Evolutionary conservation across 2,113 vertebrate species (phyloP), one percentile per base, ranked within the genome.

Genomic region (Setophaga kirtlandii): DNA sequence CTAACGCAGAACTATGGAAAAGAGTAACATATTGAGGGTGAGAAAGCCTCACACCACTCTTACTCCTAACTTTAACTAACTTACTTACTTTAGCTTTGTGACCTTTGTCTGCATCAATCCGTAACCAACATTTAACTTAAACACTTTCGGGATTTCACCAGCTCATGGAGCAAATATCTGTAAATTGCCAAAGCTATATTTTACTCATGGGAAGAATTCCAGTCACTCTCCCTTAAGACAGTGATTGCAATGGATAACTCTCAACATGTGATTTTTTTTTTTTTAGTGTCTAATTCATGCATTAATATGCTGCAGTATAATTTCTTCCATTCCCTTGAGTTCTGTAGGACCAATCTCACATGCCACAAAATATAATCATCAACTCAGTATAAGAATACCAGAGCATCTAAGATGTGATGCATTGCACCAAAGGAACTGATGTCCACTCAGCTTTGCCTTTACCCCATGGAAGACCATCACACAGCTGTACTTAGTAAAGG

Each of bases 271-370:
- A 53, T 3, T 8, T 22, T 22, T 31, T 53, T 60, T 70, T 71
- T 75, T 31, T 16, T 10, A 27, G 21, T 49, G 25, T 35, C 55
- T 76, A 53, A 73, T 73, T 28, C 2, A 0, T 59, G 8, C 0
- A 0, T 55, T 90, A 37, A 49, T 83, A 27, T 83, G 17, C 30
- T 62, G 17, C 55, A 42, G 47, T 55, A 42, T 62, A 15, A 62
- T 42, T 70, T 80, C 68, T 87, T 87, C 68, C 63, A 62, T 83
- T 69, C 21, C 37, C 23, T 44, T 89, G n/a, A 59, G 59, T 84
- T 77, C 25, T 59, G 33, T 33, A 69, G 53, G 60, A 91, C 30
- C 8, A 27, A 59, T 73, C 80, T 74, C 64, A 60, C 19, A n/a
- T 77, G 44, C 28, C 31, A 25, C 20, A 58, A 41, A 76, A 55